Evolutionary conservation across 2,888 invertebrate species (phyloP).

Genomic region (Thymelicus sylvestris): DNA sequence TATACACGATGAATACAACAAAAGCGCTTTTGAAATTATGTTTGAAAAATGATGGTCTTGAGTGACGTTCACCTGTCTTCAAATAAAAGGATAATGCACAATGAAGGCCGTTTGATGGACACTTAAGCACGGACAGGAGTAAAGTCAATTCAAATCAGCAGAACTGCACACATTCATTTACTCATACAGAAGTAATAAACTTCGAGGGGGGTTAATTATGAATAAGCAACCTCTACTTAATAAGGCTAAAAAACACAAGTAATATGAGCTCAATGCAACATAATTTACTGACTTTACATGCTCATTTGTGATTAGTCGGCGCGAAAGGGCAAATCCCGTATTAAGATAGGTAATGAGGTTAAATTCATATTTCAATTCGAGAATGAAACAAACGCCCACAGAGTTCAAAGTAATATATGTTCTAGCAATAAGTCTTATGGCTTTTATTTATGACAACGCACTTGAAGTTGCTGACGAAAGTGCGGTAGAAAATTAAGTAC

Average conservation of each 20-base stretch:
- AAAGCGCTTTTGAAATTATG: slow-evolving; percentile 23
- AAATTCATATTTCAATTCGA: slow-evolving; percentile 63
- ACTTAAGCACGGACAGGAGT: slow-evolving; percentile 38
- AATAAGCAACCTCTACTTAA: slow-evolving; percentile 74
- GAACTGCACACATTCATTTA: slow-evolving; percentile 66
- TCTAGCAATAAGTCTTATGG: slow-evolving; percentile 64
- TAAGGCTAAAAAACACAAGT: slow-evolving; percentile 74
- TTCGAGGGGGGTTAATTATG: slow-evolving; percentile 83
- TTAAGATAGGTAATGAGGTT: slow-evolving; percentile 86
- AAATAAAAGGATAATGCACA: slow-evolving; percentile 35
- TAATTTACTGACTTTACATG: slow-evolving; percentile 84
- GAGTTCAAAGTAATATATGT: slow-evolving; percentile 61
- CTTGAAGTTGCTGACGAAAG: slow-evolving; percentile 75
- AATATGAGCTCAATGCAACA: slow-evolving; percentile 81
- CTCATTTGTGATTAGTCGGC: slow-evolving; percentile 84
- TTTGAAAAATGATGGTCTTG: slow-evolving; percentile 35
- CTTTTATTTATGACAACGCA: slow-evolving; percentile 58
- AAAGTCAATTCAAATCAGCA: slow-evolving; percentile 60
- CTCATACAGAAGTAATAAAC: slow-evolving; percentile 82
- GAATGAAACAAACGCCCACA: slow-evolving; percentile 57
- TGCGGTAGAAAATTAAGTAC: slow-evolving; percentile 79
- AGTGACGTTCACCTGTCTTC: slow-evolving; percentile 34
- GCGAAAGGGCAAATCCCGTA: slow-evolving; percentile 85
- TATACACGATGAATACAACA: slow-evolving; percentile 28
- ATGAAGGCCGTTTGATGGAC: slow-evolving; percentile 39